A percentile compares a stretch with the other conserved stretches of the same genome.
Evolutionary conservation across 2,797 vertebrate genomes (phyloP).

Genomic region (Hoplostethus atlanticus): DNA sequence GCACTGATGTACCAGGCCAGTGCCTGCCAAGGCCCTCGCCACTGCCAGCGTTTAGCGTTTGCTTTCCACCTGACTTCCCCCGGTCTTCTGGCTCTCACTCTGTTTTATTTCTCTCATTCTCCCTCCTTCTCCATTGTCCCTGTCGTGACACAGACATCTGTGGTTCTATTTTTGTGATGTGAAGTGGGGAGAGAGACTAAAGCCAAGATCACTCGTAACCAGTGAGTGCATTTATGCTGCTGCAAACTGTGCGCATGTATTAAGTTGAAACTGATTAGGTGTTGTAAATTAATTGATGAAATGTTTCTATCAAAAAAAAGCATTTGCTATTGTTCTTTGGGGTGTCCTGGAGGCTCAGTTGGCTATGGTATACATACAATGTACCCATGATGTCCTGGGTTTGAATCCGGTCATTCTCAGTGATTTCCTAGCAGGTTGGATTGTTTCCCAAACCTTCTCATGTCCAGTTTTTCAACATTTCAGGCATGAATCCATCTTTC

Average conservation of each 20-base stretch:
- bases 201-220: conserved; percentile 9
- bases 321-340: neutral
- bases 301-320: neutral
- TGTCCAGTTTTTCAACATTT: too few species aligned
- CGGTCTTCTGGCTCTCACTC: conserved; percentile 35
- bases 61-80: conserved; percentile 69
- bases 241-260: too few species aligned
- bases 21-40: conserved; percentile 46
- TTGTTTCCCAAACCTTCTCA: too few species aligned
- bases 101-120: conserved; percentile 35
- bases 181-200: neutral
- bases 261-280: too few species aligned
- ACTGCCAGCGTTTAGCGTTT: conserved; percentile 51
- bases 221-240: neutral
- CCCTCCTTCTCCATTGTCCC: conserved; percentile 37
- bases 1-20: conserved; percentile 51
- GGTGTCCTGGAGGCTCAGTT: neutral
- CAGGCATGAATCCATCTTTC: too few species aligned
- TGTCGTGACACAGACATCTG: conserved; percentile 36
- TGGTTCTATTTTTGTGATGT: conserved; percentile 30
- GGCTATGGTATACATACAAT: neutral
- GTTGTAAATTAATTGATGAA: too few species aligned
- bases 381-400: neutral
- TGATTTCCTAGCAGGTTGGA: too few species aligned
- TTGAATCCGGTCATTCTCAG: neutral